Percentiles rank a stretch among this genome's conserved stretches.
phyloP scores from a whole-genome alignment of 2,113 vertebrate genomes.

The Phaetusa simplex region DNA sequence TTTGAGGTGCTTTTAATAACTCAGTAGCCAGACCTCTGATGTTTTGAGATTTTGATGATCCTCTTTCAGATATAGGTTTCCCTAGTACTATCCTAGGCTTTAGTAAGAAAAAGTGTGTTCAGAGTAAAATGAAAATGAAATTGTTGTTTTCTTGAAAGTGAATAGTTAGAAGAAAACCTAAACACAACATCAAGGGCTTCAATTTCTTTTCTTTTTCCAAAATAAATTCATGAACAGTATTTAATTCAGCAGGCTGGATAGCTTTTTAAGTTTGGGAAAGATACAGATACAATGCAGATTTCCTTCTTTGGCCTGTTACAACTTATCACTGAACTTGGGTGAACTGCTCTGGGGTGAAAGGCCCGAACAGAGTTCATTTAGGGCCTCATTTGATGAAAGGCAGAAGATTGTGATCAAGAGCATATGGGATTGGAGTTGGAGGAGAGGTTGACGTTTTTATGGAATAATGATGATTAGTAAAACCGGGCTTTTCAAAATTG shows the following conservation, averaged over 20 bases:
- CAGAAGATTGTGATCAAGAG: constrained; percentile 71
- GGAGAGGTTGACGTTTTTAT: constrained; percentile 69
- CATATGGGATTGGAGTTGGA: constrained; percentile 40
- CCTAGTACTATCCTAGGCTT: neutral
- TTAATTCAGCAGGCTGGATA: neutral
- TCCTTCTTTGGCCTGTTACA: constrained; percentile 21
- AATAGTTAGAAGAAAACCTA: neutral
- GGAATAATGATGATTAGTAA: constrained; percentile 71
- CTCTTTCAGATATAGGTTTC: neutral
- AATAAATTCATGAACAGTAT: neutral
- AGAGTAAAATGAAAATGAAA: neutral
- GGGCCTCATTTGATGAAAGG: constrained; percentile 67
- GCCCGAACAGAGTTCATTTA: neutral
- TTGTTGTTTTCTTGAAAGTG: neutral
- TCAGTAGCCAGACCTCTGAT: neutral
- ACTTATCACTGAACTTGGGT: constrained; percentile 50
- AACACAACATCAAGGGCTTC: neutral
- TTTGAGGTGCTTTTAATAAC: neutral
- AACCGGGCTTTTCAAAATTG: neutral
- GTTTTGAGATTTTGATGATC: neutral
- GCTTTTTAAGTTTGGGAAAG: neutral
- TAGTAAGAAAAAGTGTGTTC: neutral
- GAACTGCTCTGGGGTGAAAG: constrained; percentile 20
- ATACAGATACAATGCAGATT: neutral
- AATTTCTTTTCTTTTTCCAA: neutral